phyloP scores from a whole-genome alignment of 2,113 vertebrate genomes.

The cattle (Bos taurus) region ARS-UCD2.0 NC_037336.1:103016501-103017000 shows the following conservation, averaged over 20 bases:
- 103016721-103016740: background rate
- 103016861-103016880: background rate
- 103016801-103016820: background rate
- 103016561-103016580: background rate
- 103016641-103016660: background rate
- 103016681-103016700: background rate
- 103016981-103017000: background rate
- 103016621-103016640: background rate
- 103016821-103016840: background rate
- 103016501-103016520: background rate
- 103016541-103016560: background rate
- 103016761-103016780: background rate
- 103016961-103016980: background rate
- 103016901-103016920: background rate
- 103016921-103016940: background rate
- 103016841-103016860: background rate
- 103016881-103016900: background rate
- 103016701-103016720: rapidly evolving
- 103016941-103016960: background rate
- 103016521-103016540: background rate
- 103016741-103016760: background rate
- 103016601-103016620: background rate
- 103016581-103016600: background rate
- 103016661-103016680: background rate
- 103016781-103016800: background rate